These are phyloP conservation scores for Hydractinia symbiolongicarpus DNA, from an alignment of 30 jellyfish, hydroid and myxozoan genomes.

Conservation along the genomic window DNA sequence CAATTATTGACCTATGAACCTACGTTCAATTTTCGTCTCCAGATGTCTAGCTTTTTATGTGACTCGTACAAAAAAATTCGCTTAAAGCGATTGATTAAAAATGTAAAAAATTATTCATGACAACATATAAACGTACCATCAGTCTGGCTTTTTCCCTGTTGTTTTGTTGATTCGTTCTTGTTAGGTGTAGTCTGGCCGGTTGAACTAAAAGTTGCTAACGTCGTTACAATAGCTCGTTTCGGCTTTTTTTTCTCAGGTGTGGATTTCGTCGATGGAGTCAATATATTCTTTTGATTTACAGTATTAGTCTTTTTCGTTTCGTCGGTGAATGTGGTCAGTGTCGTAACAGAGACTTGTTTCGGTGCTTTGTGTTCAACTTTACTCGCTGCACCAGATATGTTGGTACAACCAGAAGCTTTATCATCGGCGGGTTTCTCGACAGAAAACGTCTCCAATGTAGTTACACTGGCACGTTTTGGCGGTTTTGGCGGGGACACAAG, in stretches of 20 bases:
- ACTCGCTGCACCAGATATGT: not conserved
- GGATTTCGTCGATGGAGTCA: not conserved
- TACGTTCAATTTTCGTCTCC: too few relatives aligned
- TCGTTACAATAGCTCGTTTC: constrained; percentile 28
- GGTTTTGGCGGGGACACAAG: constrained; percentile 23
- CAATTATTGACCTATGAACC: too few relatives aligned
- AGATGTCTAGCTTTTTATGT: too few relatives aligned
- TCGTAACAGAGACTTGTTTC: constrained; percentile 23
- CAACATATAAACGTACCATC: too few relatives aligned
- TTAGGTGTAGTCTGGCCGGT: too few relatives aligned
- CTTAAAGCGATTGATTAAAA: too few relatives aligned
- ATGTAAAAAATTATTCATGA: too few relatives aligned
- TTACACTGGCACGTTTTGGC: constrained; percentile 64
- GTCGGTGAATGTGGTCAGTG: not conserved
- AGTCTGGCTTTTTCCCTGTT: too few relatives aligned
- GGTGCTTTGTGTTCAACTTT: constrained; percentile 7
- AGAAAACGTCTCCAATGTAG: constrained; percentile 45
- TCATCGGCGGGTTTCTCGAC: constrained; percentile 10
- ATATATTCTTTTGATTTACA: not conserved
- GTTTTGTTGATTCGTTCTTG: too few relatives aligned
- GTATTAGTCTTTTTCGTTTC: not conserved
- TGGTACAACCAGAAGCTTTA: not conserved
- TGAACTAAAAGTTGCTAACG: not conserved
- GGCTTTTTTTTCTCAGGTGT: constrained; percentile 19
- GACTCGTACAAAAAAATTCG: too few relatives aligned